phyloP scores from a whole-genome alignment of 2,113 vertebrate species.

The Ovis aries region ARS-UI_Ramb_v3.0 NC_056056.1:145234001-145234500 shows the following conservation, averaged over 20 bases:
- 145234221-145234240: not conserved
- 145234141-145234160: not conserved
- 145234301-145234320: not conserved
- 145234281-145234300: not conserved
- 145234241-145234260: not conserved
- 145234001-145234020: not conserved
- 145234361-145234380: not conserved
- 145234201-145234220: not conserved
- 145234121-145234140: not conserved
- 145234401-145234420: not conserved
- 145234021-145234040: too few species aligned
- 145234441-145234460: not conserved
- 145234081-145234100: not conserved
- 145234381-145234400: not conserved
- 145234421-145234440: constrained; percentile 22
- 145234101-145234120: not conserved
- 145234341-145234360: not conserved
- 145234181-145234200: not conserved
- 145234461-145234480: constrained; percentile 3
- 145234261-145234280: not conserved
- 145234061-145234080: not conserved
- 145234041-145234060: not conserved
- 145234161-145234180: not conserved
- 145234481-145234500: not conserved
- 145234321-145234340: not conserved